These are phyloP conservation scores for Mesochorus sp. DNA, from an alignment of 2,888 invertebrate genomes.

Conservation along the genomic window DNA sequence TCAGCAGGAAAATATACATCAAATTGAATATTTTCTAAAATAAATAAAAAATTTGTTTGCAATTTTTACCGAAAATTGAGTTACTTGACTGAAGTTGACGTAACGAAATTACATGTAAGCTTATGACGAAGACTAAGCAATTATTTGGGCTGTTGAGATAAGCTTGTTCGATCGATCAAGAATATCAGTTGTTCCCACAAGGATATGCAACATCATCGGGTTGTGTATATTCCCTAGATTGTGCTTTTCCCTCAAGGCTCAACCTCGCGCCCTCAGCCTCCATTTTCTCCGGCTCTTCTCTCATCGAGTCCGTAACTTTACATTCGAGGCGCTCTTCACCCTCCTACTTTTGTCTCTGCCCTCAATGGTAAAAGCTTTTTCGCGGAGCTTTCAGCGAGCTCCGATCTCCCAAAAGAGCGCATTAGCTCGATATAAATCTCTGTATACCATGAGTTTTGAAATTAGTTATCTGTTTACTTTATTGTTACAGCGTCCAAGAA, in stretches of 20 bases:
- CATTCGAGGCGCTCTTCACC: neutral
- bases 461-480: too few relatives aligned
- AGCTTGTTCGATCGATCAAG: neutral
- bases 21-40: too few relatives aligned
- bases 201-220: constrained; percentile 31
- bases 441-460: too few relatives aligned
- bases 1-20: too few relatives aligned
- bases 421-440: too few relatives aligned
- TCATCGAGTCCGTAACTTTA: neutral
- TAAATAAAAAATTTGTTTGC: too few relatives aligned
- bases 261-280: neutral
- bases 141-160: neutral
- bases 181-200: constrained; percentile 16
- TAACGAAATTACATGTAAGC: too few relatives aligned
- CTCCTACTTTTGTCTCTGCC: neutral
- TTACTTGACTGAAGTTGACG: too few relatives aligned
- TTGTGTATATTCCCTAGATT: neutral
- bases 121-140: too few relatives aligned
- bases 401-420: too few relatives aligned
- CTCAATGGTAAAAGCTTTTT: neutral
- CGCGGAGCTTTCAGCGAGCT: neutral
- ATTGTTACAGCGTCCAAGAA: too few relatives aligned
- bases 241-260: neutral
- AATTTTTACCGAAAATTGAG: too few relatives aligned
- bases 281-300: neutral